Evolutionary conservation across 1,140 invertebrate species (phyloP).

Genomic region (Brachystomella parvula): DNA sequence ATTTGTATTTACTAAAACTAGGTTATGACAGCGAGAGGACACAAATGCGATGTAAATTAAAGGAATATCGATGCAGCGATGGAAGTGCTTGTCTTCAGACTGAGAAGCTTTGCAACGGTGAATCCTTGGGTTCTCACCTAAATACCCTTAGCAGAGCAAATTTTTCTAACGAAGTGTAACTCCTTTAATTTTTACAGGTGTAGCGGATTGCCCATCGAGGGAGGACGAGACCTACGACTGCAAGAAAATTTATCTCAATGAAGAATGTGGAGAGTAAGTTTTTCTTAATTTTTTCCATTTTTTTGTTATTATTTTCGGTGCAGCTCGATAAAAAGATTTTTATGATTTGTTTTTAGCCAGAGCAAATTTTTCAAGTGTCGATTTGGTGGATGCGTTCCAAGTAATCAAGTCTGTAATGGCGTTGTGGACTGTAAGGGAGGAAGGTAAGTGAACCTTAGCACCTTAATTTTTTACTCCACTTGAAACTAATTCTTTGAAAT

Average conservation of each 20-base stretch:
- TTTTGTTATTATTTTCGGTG: not conserved
- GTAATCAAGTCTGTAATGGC: slow-evolving; percentile 14
- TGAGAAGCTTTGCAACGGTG: slow-evolving; percentile 24
- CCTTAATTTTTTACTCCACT: too few species aligned
- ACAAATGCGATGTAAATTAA: slow-evolving; percentile 3
- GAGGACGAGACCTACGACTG: slow-evolving; percentile 25
- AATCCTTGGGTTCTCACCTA: not conserved
- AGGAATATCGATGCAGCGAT: slow-evolving; percentile 22
- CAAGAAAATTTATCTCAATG: slow-evolving; percentile 1
- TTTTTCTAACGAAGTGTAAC: not conserved
- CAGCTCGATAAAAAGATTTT: not conserved
- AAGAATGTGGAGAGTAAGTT: slow-evolving; percentile 12
- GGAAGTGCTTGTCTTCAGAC: slow-evolving; percentile 11
- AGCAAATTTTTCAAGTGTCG: slow-evolving; percentile 17
- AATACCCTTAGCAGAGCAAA: not conserved
- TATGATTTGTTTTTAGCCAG: not conserved
- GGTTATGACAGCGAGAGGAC: not conserved
- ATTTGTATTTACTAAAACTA: not conserved
- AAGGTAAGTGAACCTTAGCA: too few species aligned
- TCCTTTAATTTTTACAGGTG: not conserved
- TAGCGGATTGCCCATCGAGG: not conserved
- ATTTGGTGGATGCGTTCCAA: slow-evolving; percentile 19
- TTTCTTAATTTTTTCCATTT: not conserved
- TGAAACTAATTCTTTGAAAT: too few species aligned
- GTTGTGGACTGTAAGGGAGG: slow-evolving; percentile 16